Conservation (phyloP, 2,797 vertebrate species). For the Pelochelys cantorii region DNA sequence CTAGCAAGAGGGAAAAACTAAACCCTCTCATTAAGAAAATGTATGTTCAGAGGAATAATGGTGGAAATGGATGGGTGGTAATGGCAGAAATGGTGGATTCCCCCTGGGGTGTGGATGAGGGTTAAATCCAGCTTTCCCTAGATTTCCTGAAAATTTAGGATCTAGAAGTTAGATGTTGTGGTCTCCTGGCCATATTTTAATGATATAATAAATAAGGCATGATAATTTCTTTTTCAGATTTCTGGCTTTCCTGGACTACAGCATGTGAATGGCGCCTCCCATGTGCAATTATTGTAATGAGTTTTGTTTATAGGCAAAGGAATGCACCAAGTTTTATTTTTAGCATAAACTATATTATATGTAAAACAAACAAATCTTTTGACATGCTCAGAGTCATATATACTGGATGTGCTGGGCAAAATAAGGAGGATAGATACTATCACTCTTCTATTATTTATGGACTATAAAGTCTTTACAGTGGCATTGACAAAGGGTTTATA, state of each 20-base stretch:
- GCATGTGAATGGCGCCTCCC: not conserved
- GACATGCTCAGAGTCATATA: conserved; percentile 79
- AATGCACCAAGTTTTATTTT: conserved; percentile 54
- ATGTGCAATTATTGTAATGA: conserved; percentile 61
- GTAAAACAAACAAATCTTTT: conserved; percentile 80
- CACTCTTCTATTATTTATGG: conserved; percentile 83
- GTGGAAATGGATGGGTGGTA: not conserved
- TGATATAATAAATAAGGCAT: conserved; percentile 34
- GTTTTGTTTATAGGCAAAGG: conserved; percentile 46
- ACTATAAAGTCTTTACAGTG: conserved; percentile 85
- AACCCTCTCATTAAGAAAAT: not conserved
- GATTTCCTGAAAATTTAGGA: conserved; percentile 53
- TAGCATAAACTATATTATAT: conserved; percentile 67
- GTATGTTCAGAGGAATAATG: not conserved
- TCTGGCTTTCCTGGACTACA: conserved; percentile 23
- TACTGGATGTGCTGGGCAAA: conserved; percentile 77
- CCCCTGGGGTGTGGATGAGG: not conserved
- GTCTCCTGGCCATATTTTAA: conserved; percentile 38
- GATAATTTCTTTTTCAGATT: not conserved
- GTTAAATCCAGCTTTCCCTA: not conserved
- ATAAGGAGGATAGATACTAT: conserved; percentile 80
- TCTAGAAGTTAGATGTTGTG: conserved; percentile 24
- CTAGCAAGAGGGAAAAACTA: fast-evolving
- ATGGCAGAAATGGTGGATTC: not conserved
- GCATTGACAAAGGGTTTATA: conserved; percentile 87